phyloP scores from a whole-genome alignment of 2,888 invertebrate genomes.

The Liopterus haemorrhoidalis region DNA sequence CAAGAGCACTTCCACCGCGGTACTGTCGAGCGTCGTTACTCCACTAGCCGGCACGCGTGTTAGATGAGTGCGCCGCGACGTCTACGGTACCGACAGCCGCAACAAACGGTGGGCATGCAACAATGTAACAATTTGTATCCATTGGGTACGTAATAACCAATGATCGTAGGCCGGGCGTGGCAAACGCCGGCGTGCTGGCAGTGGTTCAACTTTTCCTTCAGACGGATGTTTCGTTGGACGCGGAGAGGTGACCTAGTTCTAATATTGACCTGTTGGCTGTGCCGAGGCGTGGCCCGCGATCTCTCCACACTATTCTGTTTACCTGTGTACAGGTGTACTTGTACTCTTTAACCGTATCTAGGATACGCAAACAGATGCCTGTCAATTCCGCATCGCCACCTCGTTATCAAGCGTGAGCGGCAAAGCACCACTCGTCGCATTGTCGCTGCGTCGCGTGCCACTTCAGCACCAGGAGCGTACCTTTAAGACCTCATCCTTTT shows the following conservation, averaged over 20 bases:
- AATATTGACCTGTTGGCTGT: slow-evolving; percentile 42
- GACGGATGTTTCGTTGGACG: slow-evolving; percentile 41
- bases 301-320: slow-evolving; percentile 20
- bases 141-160: slow-evolving; percentile 42
- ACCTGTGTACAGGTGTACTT: no score
- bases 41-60: background rate
- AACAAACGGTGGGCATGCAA: slow-evolving; percentile 14
- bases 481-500: no score
- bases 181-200: slow-evolving; percentile 14
- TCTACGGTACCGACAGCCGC: background rate
- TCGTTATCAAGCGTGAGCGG: no score
- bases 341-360: no score
- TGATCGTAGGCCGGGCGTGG: slow-evolving; percentile 40
- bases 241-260: slow-evolving; percentile 39
- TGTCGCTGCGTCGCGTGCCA: no score
- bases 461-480: no score
- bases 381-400: no score
- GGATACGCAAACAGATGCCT: no score
- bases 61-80: slow-evolving; percentile 2
- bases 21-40: background rate
- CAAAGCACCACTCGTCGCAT: no score
- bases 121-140: slow-evolving; percentile 38
- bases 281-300: slow-evolving; percentile 38
- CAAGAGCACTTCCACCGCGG: background rate
- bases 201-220: slow-evolving; percentile 28